Conservation (phyloP, 2,888 invertebrate genomes). For the Tipula confusa region DNA sequence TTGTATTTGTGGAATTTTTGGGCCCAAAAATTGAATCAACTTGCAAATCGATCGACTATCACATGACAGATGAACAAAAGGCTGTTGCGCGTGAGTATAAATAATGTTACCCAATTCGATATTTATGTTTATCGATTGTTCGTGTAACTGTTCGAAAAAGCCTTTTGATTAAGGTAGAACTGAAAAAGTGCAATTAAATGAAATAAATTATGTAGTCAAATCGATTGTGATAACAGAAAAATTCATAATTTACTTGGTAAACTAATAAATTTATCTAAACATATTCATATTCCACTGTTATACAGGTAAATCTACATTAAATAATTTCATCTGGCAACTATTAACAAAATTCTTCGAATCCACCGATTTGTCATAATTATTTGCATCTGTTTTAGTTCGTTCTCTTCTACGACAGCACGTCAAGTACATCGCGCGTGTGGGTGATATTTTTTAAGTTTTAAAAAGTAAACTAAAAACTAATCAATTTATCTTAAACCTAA, state of each 20-base stretch:
- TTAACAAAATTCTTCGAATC: background rate
- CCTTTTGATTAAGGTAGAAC: background rate
- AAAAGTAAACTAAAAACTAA: background rate
- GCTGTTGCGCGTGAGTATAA: slow-evolving; percentile 28
- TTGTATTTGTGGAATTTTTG: background rate
- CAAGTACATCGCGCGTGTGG: background rate
- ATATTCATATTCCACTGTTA: background rate
- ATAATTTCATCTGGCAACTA: background rate
- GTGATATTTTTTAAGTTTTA: background rate
- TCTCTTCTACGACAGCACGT: background rate
- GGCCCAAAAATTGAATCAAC: background rate
- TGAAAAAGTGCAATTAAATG: background rate
- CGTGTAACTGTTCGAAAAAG: background rate
- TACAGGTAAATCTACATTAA: background rate
- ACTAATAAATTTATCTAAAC: background rate
- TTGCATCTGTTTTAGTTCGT: background rate
- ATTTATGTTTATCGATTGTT: background rate
- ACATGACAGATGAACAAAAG: slow-evolving; percentile 28
- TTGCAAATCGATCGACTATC: background rate
- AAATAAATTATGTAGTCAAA: background rate
- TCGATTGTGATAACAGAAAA: background rate
- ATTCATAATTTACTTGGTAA: too few species aligned
- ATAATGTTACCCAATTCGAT: background rate
- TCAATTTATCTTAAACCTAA: background rate
- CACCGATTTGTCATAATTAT: background rate